Percentiles rank a stretch among this genome's conserved stretches.
phyloP scores from a whole-genome alignment of 2,797 vertebrate genomes.

The Gymnoscopelus braueri region DNA sequence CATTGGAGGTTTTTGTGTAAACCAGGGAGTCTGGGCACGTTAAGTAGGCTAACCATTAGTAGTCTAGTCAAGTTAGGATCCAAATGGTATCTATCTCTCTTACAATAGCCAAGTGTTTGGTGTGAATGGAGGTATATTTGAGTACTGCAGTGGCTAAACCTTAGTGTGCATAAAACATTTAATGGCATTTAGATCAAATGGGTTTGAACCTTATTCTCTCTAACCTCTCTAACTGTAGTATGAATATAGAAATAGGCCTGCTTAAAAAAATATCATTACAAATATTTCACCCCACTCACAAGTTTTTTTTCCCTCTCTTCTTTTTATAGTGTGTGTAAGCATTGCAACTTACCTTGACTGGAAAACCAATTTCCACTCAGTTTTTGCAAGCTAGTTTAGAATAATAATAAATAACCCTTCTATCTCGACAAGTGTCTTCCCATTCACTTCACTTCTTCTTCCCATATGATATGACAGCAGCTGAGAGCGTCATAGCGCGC shows the following conservation, averaged over 20 bases:
- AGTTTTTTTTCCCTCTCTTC: not conserved
- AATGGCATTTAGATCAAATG: too few species aligned
- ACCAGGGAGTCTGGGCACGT: conserved; percentile 80
- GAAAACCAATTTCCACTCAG: too few species aligned
- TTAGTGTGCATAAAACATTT: too few species aligned
- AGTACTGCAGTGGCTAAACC: not conserved
- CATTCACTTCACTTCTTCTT: not conserved
- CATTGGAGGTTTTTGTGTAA: conserved; percentile 83
- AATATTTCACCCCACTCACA: too few species aligned
- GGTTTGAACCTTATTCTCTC: too few species aligned
- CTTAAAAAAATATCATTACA: too few species aligned
- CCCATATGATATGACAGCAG: conserved; percentile 11
- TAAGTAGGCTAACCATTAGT: conserved; percentile 89
- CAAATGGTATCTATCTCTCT: conserved; percentile 26
- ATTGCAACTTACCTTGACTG: not conserved
- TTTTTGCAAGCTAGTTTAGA: too few species aligned
- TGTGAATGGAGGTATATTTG: not conserved
- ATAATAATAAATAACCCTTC: not conserved
- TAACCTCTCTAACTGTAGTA: too few species aligned
- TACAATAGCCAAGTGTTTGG: conserved; percentile 6
- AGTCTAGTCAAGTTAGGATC: conserved; percentile 84
- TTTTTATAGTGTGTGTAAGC: not conserved
- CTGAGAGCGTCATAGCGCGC: conserved; percentile 21
- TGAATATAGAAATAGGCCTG: too few species aligned
- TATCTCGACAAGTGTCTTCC: not conserved